Evolutionary conservation across 2,888 invertebrate genomes (phyloP).

Genomic region (Eupeodes luniger): DNA sequence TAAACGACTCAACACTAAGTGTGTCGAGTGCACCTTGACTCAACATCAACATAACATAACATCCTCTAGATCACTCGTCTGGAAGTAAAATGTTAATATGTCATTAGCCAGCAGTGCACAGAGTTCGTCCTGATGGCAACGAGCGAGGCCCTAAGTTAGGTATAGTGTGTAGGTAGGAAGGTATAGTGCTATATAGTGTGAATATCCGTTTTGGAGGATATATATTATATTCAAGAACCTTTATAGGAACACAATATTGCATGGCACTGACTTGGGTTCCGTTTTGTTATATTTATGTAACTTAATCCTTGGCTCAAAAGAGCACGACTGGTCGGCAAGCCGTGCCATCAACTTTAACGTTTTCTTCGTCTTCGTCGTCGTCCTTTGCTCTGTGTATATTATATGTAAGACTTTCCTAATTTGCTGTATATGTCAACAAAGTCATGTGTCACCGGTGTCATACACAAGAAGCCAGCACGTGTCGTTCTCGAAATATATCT

Average conservation of each 20-base stretch:
- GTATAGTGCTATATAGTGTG: slow-evolving; percentile 8
- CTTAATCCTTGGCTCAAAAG: slow-evolving; percentile 64
- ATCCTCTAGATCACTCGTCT: slow-evolving; percentile 57
- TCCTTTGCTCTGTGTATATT: slow-evolving; percentile 39
- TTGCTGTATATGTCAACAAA: slow-evolving; percentile 73
- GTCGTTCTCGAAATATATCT: slow-evolving; percentile 35
- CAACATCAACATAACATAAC: slow-evolving; percentile 37
- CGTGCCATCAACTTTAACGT: slow-evolving; percentile 7
- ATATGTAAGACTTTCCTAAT: slow-evolving; percentile 48
- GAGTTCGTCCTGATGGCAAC: slow-evolving; percentile 27
- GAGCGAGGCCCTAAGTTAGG: neutral
- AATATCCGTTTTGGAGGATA: slow-evolving; percentile 68
- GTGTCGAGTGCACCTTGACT: slow-evolving; percentile 63
- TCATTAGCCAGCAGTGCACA: slow-evolving; percentile 51
- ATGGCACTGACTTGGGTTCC: slow-evolving; percentile 56
- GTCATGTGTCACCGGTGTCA: slow-evolving; percentile 73
- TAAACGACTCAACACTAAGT: slow-evolving; percentile 55
- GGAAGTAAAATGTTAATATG: slow-evolving; percentile 70
- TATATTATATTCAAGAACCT: slow-evolving; percentile 58
- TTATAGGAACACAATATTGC: slow-evolving; percentile 41
- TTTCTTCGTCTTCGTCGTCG: slow-evolving; percentile 27
- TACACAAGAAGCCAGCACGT: slow-evolving; percentile 56
- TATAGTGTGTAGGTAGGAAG: neutral
- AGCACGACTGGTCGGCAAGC: slow-evolving; percentile 52
- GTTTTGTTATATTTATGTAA: slow-evolving; percentile 71